Evolutionary conservation across 2,113 vertebrate species (phyloP).

Genomic region (Xenus cinereus): DNA sequence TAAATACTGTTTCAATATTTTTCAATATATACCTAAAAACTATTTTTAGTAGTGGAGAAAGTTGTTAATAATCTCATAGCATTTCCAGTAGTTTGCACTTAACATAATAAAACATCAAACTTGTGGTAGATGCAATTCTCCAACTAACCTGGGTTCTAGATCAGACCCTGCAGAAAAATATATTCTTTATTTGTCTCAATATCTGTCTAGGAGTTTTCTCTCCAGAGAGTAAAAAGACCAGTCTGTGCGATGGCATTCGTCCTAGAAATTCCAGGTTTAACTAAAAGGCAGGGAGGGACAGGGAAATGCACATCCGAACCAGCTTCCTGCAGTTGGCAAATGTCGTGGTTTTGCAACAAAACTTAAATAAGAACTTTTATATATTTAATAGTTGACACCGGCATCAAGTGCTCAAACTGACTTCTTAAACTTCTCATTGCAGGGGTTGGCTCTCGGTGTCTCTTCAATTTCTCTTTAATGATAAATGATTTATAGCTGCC

Average conservation of each 20-base stretch:
- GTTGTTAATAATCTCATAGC: not conserved
- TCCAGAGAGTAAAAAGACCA: conserved; percentile 67
- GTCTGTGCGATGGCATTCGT: conserved; percentile 75
- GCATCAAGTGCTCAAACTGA: not conserved
- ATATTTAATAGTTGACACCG: not conserved
- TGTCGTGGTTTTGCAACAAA: not conserved
- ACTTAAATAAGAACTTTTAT: not conserved
- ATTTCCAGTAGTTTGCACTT: not conserved
- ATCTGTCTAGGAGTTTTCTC: conserved; percentile 35
- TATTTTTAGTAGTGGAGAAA: not conserved
- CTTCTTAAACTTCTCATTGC: not conserved
- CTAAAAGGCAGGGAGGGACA: conserved; percentile 69
- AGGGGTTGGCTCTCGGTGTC: not conserved
- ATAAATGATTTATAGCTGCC: not conserved
- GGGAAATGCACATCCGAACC: conserved; percentile 41
- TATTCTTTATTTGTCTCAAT: conserved; percentile 41
- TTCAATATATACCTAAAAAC: not conserved
- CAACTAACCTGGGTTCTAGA: not conserved
- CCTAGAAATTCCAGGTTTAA: conserved; percentile 73
- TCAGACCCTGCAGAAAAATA: not conserved
- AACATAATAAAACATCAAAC: not conserved
- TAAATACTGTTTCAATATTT: not conserved
- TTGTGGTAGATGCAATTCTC: not conserved
- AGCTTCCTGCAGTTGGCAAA: not conserved
- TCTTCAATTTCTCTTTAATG: not conserved